A percentile compares a stretch with the other conserved stretches of the same genome.
These are phyloP conservation scores for Drosophila niveifrons DNA, from an alignment of 2,888 invertebrate species.

Conservation along the genomic window DNA sequence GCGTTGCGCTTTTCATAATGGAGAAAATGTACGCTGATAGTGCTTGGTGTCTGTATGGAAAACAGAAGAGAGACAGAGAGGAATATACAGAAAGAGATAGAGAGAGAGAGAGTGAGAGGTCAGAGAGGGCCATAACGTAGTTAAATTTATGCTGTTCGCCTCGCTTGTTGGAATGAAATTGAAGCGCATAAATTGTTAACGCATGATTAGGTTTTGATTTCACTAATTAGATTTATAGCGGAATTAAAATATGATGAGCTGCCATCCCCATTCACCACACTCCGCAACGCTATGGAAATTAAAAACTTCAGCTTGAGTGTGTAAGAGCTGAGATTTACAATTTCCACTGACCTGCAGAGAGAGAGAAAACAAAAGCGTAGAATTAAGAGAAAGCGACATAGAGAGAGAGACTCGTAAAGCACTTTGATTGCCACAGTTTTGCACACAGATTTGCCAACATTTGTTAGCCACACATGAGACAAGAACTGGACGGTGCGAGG, in stretches of 20 bases:
- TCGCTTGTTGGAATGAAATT: slow-evolving; percentile 52
- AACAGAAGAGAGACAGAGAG: background rate
- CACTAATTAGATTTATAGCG: slow-evolving; percentile 80
- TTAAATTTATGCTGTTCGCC: slow-evolving; percentile 43
- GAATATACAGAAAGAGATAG: background rate
- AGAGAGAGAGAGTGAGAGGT: background rate
- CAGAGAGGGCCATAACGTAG: slow-evolving; percentile 1
- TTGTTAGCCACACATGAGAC: slow-evolving; percentile 49
- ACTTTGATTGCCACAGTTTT: slow-evolving; percentile 68
- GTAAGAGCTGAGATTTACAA: slow-evolving; percentile 13
- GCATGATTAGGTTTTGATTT: slow-evolving; percentile 77
- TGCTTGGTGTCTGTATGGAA: background rate
- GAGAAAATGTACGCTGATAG: slow-evolving; percentile 27
- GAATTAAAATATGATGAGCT: slow-evolving; percentile 65
- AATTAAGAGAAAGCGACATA: slow-evolving; percentile 8
- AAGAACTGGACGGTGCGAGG: background rate
- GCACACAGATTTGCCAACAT: slow-evolving; percentile 74
- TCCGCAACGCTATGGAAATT: slow-evolving; percentile 14
- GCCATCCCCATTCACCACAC: background rate
- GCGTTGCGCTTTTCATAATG: slow-evolving; percentile 56
- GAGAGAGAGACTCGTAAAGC: slow-evolving; percentile 41
- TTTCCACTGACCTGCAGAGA: slow-evolving; percentile 6
- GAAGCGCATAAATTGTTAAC: slow-evolving; percentile 80
- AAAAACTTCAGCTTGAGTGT: slow-evolving; percentile 39
- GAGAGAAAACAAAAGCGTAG: slow-evolving; percentile 1